Evolutionary conservation across 2,888 invertebrate genomes (phyloP).

Genomic region (Biston stratarius): DNA sequence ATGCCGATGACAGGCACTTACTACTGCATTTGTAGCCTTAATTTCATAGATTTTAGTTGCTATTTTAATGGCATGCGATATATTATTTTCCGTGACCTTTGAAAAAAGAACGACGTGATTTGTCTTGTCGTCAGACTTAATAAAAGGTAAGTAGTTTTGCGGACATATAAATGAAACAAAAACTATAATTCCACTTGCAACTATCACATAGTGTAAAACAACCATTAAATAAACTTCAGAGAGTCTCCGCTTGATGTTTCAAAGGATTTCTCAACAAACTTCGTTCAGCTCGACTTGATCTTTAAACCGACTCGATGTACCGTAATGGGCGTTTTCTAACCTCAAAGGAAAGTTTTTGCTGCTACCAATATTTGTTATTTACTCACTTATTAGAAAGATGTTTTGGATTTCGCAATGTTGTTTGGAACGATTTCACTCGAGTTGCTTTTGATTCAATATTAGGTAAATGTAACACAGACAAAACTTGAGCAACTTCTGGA

Average conservation of each 20-base stretch:
- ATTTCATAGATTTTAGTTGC: no score
- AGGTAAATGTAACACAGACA: no score
- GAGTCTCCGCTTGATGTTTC: conserved; percentile 16
- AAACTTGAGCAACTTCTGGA: no score
- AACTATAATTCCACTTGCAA: background rate
- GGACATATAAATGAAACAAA: no score
- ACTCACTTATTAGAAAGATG: conserved; percentile 21
- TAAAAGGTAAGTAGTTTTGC: no score
- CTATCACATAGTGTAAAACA: conserved; percentile 9
- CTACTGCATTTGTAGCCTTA: no score
- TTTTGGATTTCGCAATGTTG: conserved; percentile 14
- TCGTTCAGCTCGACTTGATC: conserved; percentile 19
- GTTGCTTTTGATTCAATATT: background rate
- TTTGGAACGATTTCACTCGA: conserved; percentile 6
- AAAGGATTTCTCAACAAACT: conserved; percentile 28
- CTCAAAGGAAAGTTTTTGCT: conserved; percentile 27
- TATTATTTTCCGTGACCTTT: no score
- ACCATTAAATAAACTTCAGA: conserved; percentile 15
- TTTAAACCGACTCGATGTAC: conserved; percentile 16
- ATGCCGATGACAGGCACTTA: no score
- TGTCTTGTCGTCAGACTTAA: no score
- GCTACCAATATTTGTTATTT: conserved; percentile 22
- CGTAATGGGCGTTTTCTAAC: conserved; percentile 17
- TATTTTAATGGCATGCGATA: no score
- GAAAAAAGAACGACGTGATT: no score